These are phyloP conservation scores for Cerceris ruficornis DNA, from an alignment of 2,888 invertebrate genomes.

Conservation along the genomic window DNA sequence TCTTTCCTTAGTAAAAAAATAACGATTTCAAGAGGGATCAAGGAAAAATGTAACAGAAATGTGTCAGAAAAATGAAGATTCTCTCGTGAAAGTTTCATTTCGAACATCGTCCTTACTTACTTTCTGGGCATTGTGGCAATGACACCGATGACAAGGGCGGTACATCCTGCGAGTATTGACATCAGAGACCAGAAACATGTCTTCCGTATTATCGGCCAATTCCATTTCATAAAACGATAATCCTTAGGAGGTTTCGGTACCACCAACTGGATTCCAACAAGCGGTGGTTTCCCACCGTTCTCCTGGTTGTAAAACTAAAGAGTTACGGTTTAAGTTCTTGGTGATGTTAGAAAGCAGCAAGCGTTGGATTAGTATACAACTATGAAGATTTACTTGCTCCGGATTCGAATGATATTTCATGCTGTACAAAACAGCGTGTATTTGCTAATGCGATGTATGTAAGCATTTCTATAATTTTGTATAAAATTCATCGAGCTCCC, in stretches of 20 bases:
- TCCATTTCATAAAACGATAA: slow-evolving; percentile 88
- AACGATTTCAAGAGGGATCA: no score
- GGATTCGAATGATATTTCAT: no score
- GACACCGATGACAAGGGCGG: slow-evolving; percentile 88
- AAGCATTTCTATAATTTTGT: neutral
- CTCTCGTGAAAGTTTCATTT: neutral
- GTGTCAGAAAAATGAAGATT: no score
- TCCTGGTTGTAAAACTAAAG: slow-evolving; percentile 81
- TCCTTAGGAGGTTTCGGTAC: slow-evolving; percentile 81
- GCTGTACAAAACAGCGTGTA: neutral
- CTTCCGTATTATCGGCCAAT: slow-evolving; percentile 91
- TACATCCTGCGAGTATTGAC: slow-evolving; percentile 88
- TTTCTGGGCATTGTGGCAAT: slow-evolving; percentile 88
- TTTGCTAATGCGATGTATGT: neutral
- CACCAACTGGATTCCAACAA: slow-evolving; percentile 80
- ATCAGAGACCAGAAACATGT: slow-evolving; percentile 89
- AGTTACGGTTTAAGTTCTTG: slow-evolving; percentile 62
- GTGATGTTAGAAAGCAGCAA: slow-evolving; percentile 65
- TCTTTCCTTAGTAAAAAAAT: no score
- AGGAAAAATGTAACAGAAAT: no score
- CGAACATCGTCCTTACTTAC: slow-evolving; percentile 60
- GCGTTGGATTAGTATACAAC: slow-evolving; percentile 61
- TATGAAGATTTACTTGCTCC: slow-evolving; percentile 4
- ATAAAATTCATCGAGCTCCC: no score
- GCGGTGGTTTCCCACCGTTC: slow-evolving; percentile 81